Percentiles rank a stretch among this genome's conserved stretches.
Conservation (phyloP, 2,797 vertebrate species). For the Xenentodon cancila region DNA sequence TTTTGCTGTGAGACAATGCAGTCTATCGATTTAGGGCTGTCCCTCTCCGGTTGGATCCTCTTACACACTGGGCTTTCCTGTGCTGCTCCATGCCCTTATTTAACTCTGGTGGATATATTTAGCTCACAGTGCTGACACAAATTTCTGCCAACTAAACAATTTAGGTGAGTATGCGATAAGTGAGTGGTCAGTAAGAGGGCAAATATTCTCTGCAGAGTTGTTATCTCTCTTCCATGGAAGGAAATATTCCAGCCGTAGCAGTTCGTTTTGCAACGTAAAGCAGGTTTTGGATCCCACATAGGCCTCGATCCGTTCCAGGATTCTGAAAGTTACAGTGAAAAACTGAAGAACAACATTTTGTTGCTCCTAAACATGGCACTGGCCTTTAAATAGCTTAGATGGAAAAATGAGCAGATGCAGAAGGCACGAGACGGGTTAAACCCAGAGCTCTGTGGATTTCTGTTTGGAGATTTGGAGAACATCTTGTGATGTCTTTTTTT, state of each 20-base stretch:
- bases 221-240: constrained; percentile 28
- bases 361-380: constrained; percentile 1
- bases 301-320: not conserved
- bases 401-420: constrained; percentile 49
- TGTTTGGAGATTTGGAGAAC: constrained; percentile 52
- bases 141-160: constrained; percentile 84
- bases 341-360: constrained; percentile 22
- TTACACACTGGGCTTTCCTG: constrained; percentile 85
- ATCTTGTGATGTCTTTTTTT: constrained; percentile 59
- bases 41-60: constrained; percentile 64
- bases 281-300: constrained; percentile 13
- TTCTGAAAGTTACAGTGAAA: constrained; percentile 7
- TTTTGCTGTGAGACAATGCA: constrained; percentile 82
- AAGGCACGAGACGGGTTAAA: constrained; percentile 26
- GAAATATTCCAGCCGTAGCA: constrained; percentile 31
- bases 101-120: constrained; percentile 84
- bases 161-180: constrained; percentile 76
- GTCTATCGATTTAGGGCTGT: constrained; percentile 72
- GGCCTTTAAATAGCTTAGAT: constrained; percentile 25
- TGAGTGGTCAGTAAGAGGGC: constrained; percentile 65
- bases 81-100: constrained; percentile 84
- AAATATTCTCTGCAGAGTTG: constrained; percentile 41
- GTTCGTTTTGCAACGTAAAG: constrained; percentile 32
- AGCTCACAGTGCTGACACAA: constrained; percentile 77
- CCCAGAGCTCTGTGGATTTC: constrained; percentile 18